Evolutionary conservation across 2,888 invertebrate species (phyloP).

Genomic region (Onchidella celtica): DNA sequence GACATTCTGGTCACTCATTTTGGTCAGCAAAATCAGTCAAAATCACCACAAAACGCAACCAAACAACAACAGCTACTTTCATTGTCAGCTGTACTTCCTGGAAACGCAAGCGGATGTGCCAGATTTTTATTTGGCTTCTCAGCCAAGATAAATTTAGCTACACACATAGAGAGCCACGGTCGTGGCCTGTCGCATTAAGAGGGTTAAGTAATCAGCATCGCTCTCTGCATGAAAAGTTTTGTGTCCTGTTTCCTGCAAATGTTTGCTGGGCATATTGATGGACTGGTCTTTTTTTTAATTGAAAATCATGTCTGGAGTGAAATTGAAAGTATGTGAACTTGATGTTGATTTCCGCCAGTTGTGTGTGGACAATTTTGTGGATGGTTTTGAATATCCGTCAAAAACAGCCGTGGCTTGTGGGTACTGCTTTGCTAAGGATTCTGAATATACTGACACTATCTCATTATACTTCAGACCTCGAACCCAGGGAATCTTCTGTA

Average conservation of each 20-base stretch:
- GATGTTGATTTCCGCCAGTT: constrained; percentile 37
- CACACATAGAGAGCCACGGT: too few relatives aligned
- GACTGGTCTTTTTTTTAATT: constrained; percentile 60
- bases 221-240: constrained; percentile 55
- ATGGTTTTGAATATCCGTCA: constrained; percentile 54
- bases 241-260: constrained; percentile 43
- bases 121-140: too few relatives aligned
- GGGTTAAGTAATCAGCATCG: constrained; percentile 66
- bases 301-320: constrained; percentile 54
- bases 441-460: constrained; percentile 35
- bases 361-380: constrained; percentile 55
- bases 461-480: constrained; percentile 33
- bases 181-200: too few relatives aligned
- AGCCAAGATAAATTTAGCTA: too few relatives aligned
- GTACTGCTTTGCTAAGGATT: constrained; percentile 38
- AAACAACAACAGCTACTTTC: too few relatives aligned
- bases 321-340: constrained; percentile 45
- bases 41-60: too few relatives aligned
- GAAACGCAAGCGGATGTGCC: too few relatives aligned
- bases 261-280: constrained; percentile 52
- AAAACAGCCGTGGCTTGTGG: constrained; percentile 51
- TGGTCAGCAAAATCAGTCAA: too few relatives aligned
- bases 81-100: too few relatives aligned
- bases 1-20: too few relatives aligned
- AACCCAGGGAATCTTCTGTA: constrained; percentile 52